These are phyloP conservation scores for Meloidogyne floridensis DNA, from an alignment of 1,140 invertebrate species.

Conservation along the genomic window DNA sequence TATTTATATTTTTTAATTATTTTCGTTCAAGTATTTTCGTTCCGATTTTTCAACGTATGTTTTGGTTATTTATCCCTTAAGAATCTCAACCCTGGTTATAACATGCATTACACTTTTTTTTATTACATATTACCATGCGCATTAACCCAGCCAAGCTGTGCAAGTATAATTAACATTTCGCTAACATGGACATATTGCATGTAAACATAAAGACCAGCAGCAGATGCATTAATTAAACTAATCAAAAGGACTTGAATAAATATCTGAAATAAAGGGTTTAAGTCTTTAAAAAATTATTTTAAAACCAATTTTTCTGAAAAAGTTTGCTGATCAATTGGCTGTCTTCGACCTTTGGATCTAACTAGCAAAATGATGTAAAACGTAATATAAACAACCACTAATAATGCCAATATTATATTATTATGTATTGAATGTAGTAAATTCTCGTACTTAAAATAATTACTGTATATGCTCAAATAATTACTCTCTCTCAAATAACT, in stretches of 20 bases:
- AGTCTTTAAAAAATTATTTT: not conserved
- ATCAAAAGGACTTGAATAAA: not conserved
- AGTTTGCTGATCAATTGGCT: not conserved
- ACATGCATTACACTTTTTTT: too few relatives aligned
- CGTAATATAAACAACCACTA: not conserved
- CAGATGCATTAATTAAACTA: not conserved
- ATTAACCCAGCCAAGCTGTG: not conserved
- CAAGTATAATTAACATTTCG: not conserved
- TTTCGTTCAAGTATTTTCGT: too few relatives aligned
- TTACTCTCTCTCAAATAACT: too few relatives aligned
- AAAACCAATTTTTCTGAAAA: conserved; percentile 6
- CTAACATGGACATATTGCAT: conserved; percentile 9
- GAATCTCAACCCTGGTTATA: too few relatives aligned
- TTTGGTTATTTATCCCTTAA: too few relatives aligned
- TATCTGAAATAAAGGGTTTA: not conserved
- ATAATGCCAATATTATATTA: not conserved
- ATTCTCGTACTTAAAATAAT: conserved; percentile 10
- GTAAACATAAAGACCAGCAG: not conserved
- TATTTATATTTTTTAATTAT: too few relatives aligned
- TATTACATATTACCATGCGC: not conserved
- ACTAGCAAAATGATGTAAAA: not conserved
- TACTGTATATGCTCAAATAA: too few relatives aligned
- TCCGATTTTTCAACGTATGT: too few relatives aligned
- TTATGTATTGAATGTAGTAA: conserved; percentile 11
- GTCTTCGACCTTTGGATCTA: not conserved